A percentile compares a stretch with the other conserved stretches of the same genome.
phyloP scores from a whole-genome alignment of 2,797 vertebrate species.

The Hybognathus amarus region DNA sequence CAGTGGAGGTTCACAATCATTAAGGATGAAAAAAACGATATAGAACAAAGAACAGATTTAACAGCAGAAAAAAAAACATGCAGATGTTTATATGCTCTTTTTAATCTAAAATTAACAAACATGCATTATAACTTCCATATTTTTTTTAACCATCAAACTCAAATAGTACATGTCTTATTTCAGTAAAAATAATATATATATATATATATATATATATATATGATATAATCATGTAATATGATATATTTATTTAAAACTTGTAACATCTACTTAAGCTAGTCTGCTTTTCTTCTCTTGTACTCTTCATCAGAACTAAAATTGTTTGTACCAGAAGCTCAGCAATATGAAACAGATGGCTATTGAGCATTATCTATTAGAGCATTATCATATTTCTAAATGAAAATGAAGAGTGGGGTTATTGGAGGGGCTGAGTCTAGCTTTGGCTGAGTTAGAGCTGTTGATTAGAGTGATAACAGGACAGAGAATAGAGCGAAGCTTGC shows the following conservation, averaged over 20 bases:
- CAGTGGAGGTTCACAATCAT: not conserved
- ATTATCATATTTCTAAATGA: slow-evolving; percentile 55
- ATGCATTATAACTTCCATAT: not conserved
- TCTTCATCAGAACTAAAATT: slow-evolving; percentile 35
- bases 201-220: not conserved
- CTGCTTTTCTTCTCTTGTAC: slow-evolving; percentile 4
- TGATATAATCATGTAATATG: not conserved
- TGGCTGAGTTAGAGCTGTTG: slow-evolving; percentile 47
- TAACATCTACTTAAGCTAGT: slow-evolving; percentile 16
- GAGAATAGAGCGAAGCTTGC: slow-evolving; percentile 29
- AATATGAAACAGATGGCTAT: slow-evolving; percentile 57
- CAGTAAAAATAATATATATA: not conserved
- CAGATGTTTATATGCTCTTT: not conserved
- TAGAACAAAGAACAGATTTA: not conserved
- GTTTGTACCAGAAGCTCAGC: slow-evolving; percentile 54
- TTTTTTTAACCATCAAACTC: not conserved
- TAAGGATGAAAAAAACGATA: not conserved
- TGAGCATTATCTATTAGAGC: slow-evolving; percentile 27
- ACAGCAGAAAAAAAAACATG: not conserved
- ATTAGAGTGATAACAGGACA: slow-evolving; percentile 50
- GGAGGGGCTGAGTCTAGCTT: slow-evolving; percentile 34
- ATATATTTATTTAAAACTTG: not conserved
- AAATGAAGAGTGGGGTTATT: slow-evolving; percentile 39
- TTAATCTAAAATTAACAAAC: not conserved
- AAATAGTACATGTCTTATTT: not conserved